Conservation (phyloP, 2,888 invertebrate genomes). For the Diloba caeruleocephala region DNA sequence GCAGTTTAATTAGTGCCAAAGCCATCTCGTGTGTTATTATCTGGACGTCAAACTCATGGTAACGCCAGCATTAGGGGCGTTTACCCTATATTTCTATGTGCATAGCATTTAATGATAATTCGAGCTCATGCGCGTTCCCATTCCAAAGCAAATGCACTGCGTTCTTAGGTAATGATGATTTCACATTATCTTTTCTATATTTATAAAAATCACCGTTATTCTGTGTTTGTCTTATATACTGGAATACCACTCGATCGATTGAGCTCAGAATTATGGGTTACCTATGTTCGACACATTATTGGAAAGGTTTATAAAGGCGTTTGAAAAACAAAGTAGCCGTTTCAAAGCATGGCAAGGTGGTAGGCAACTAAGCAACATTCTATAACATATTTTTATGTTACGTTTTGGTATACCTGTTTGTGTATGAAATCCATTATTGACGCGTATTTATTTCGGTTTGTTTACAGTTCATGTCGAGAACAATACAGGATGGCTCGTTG, state of each 20-base stretch:
- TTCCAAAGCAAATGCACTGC: slow-evolving; percentile 52
- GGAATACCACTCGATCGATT: too few relatives aligned
- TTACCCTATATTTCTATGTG: slow-evolving; percentile 72
- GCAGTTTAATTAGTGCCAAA: slow-evolving; percentile 70
- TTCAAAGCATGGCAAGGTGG: too few relatives aligned
- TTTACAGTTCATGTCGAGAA: slow-evolving; percentile 38
- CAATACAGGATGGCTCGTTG: slow-evolving; percentile 40
- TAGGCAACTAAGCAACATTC: too few relatives aligned
- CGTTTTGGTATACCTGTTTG: slow-evolving; percentile 8
- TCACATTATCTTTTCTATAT: slow-evolving; percentile 44
- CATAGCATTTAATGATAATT: slow-evolving; percentile 70
- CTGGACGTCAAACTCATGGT: slow-evolving; percentile 71
- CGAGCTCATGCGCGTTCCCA: slow-evolving; percentile 65
- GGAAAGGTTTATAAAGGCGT: too few relatives aligned
- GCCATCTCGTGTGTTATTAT: slow-evolving; percentile 71
- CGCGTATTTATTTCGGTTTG: slow-evolving; percentile 25
- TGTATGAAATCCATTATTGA: slow-evolving; percentile 14
- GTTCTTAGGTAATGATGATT: slow-evolving; percentile 52
- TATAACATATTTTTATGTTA: slow-evolving; percentile 21
- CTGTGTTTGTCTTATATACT: too few relatives aligned
- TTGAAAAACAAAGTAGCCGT: too few relatives aligned
- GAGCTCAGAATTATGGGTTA: too few relatives aligned
- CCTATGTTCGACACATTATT: too few relatives aligned
- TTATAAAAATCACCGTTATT: too few relatives aligned
- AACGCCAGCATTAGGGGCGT: slow-evolving; percentile 69